phyloP scores from a whole-genome alignment of 1,140 invertebrate species.

The Contarinia nasturtii region DNA sequence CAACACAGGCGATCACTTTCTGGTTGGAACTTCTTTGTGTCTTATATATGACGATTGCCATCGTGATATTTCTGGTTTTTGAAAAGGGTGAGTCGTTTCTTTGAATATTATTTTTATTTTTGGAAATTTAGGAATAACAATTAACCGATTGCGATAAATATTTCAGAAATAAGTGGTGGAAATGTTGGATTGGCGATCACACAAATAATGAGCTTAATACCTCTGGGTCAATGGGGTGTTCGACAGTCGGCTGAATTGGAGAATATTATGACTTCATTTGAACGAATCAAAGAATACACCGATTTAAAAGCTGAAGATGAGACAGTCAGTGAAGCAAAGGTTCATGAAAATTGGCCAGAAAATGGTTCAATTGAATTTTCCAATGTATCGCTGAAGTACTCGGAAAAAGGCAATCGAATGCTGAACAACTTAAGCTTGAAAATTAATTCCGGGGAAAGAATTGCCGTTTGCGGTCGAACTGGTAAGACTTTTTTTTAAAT shows the following conservation, averaged over 20 bases:
- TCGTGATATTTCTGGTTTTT: constrained; percentile 17
- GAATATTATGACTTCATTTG: constrained; percentile 76
- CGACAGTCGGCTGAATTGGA: constrained; percentile 68
- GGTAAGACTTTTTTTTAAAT: too few relatives aligned
- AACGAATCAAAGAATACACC: constrained; percentile 62
- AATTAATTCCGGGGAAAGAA: constrained; percentile 17
- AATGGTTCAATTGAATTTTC: constrained; percentile 48
- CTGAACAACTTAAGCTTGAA: constrained; percentile 51
- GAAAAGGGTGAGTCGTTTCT: constrained; percentile 3
- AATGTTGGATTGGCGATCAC: constrained; percentile 64
- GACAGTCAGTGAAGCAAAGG: constrained; percentile 24
- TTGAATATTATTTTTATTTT: too few relatives aligned
- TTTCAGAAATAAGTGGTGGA: too few relatives aligned
- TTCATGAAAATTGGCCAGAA: constrained; percentile 45
- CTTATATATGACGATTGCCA: constrained; percentile 31
- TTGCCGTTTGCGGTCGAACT: constrained; percentile 67
- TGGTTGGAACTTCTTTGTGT: constrained; percentile 31
- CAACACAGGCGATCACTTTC: constrained; percentile 46
- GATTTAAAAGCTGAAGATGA: constrained; percentile 38
- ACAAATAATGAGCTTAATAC: constrained; percentile 63
- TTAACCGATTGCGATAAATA: too few relatives aligned
- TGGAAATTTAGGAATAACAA: too few relatives aligned
- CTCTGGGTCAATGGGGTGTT: constrained; percentile 74
- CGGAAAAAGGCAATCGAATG: constrained; percentile 36
- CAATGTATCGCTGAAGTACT: constrained; percentile 43